These are phyloP conservation scores for Acrocephalus scirpaceus DNA, from an alignment of 2,797 vertebrate species.

Conservation along the genomic window DNA sequence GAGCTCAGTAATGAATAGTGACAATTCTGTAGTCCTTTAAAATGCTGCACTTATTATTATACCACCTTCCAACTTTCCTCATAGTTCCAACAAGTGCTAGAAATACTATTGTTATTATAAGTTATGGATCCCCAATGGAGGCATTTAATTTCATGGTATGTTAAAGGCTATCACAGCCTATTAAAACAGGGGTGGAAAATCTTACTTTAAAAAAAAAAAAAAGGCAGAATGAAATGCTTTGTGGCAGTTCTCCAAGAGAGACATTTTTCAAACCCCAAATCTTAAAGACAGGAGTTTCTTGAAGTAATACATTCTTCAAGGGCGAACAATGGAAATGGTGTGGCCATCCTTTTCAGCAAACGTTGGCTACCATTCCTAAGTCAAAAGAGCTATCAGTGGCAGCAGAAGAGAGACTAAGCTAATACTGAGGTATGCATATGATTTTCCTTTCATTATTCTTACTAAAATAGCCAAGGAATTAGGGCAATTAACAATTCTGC, in stretches of 20 bases:
- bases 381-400: neutral
- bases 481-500: neutral
- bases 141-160: conserved; percentile 60
- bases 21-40: conserved; percentile 42
- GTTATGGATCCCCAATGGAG: conserved; percentile 51
- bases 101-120: conserved; percentile 66
- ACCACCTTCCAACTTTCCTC: conserved; percentile 40
- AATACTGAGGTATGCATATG: neutral
- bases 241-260: neutral
- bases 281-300: neutral
- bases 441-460: conserved; percentile 1
- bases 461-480: neutral
- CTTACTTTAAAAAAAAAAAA: neutral
- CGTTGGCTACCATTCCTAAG: neutral
- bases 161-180: conserved; percentile 49
- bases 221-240: neutral
- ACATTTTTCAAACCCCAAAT: conserved; percentile 16
- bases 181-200: neutral
- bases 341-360: neutral
- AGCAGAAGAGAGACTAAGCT: neutral
- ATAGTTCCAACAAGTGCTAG: conserved; percentile 45
- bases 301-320: neutral
- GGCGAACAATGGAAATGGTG: neutral
- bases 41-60: conserved; percentile 11
- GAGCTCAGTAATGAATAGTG: conserved; percentile 1